Conservation (phyloP, 1,140 invertebrate species). For the Bombus affinis region DNA sequence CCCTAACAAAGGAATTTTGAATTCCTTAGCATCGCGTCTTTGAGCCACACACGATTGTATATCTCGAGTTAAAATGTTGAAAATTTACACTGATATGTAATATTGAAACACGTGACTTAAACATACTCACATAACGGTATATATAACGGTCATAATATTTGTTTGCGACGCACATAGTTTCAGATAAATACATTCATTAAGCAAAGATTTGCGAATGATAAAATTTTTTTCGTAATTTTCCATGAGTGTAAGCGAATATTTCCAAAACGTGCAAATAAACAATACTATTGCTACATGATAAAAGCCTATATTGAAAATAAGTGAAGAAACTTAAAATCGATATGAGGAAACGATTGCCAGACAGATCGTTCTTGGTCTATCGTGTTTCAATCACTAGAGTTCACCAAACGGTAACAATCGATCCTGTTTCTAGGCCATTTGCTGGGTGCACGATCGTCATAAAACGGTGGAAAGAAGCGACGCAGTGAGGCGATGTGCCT, state of each 20-base stretch:
- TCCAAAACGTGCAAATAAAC: neutral
- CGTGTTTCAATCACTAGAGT: constrained; percentile 55
- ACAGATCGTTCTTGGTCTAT: constrained; percentile 2
- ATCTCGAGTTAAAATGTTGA: neutral
- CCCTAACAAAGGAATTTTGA: neutral
- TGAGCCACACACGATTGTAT: neutral
- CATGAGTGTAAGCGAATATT: neutral
- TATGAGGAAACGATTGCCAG: neutral
- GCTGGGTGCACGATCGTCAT: constrained; percentile 45
- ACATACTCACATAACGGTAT: neutral
- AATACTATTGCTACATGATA: neutral
- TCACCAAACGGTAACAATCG: constrained; percentile 51
- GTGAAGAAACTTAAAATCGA: neutral
- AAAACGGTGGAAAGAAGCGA: constrained; percentile 40
- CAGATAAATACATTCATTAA: neutral
- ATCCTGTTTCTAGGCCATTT: constrained; percentile 62
- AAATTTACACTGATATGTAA: neutral
- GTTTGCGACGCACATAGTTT: neutral
- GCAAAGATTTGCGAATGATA: neutral
- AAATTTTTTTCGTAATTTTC: constrained; percentile 14
- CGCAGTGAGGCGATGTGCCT: constrained; percentile 16
- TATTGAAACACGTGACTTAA: constrained; percentile 4
- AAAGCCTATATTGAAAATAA: neutral
- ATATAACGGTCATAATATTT: neutral
- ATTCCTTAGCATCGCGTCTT: neutral